A percentile compares a stretch with the other conserved stretches of the same genome.
Conservation (phyloP, 2,113 vertebrate genomes). For the Trematomus loennbergii region DNA sequence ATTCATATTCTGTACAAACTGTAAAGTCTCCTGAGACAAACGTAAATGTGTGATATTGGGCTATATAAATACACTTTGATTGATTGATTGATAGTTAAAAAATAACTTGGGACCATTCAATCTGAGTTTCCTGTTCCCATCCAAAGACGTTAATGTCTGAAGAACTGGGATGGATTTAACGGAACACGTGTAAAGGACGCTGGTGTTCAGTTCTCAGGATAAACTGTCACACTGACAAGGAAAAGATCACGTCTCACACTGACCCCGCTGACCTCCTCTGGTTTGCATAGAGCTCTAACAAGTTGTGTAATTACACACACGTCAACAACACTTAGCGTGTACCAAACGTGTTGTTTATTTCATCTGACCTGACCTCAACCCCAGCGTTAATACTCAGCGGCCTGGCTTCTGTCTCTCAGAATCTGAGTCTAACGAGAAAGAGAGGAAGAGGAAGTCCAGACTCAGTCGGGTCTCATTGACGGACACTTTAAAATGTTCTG, state of each 20-base stretch:
- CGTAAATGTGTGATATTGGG: no score
- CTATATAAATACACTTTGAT: no score
- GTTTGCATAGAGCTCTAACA: conserved; percentile 25
- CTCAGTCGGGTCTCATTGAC: conserved; percentile 55
- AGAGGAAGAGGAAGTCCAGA: conserved; percentile 62
- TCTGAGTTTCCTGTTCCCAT: conserved; percentile 1
- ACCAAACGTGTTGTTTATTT: conserved; percentile 42
- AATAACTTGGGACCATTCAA: neutral
- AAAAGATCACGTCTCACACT: conserved; percentile 27
- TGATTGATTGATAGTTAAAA: no score
- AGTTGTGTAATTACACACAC: neutral
- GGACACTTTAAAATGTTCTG: conserved; percentile 57
- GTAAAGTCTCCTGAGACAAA: no score
- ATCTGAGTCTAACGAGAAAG: conserved; percentile 12
- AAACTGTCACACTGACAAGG: conserved; percentile 24
- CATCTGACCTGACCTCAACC: conserved; percentile 66
- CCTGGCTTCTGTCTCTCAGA: conserved; percentile 76
- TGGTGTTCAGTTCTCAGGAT: neutral
- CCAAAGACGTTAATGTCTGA: neutral
- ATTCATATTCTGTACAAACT: no score
- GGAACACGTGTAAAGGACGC: neutral
- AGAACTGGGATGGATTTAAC: conserved; percentile 1
- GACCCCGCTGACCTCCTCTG: conserved; percentile 11
- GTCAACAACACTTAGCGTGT: conserved; percentile 37
- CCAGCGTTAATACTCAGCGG: conserved; percentile 34